Evolutionary conservation across 2,797 vertebrate species (phyloP).

Genomic region (Macropodus opercularis): DNA sequence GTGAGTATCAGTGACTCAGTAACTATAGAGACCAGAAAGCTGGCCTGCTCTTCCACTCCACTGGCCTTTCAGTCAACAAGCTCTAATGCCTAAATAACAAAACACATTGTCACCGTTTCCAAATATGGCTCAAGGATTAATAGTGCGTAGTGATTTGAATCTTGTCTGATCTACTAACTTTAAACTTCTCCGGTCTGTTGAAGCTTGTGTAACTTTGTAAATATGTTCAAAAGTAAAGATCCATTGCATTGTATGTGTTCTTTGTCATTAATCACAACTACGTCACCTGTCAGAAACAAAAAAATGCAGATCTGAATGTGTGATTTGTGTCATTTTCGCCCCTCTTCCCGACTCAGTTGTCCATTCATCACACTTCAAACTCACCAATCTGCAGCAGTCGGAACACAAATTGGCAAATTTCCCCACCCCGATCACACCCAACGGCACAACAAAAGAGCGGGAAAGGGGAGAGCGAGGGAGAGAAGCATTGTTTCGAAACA

Average conservation of each 20-base stretch:
- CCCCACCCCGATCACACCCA: constrained; percentile 41
- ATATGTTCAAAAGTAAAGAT: too few relatives aligned
- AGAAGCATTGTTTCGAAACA: constrained; percentile 50
- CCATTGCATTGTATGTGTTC: too few relatives aligned
- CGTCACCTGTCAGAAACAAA: constrained; percentile 26
- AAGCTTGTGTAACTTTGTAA: neutral
- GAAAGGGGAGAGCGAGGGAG: constrained; percentile 25
- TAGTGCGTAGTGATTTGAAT: too few relatives aligned
- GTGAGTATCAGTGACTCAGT: constrained; percentile 1
- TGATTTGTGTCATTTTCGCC: too few relatives aligned
- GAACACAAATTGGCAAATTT: constrained; percentile 45
- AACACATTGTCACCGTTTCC: neutral
- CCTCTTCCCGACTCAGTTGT: constrained; percentile 30
- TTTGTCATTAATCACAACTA: constrained; percentile 18
- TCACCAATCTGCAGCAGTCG: constrained; percentile 3
- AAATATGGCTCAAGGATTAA: neutral
- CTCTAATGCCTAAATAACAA: neutral
- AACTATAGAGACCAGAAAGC: constrained; percentile 4
- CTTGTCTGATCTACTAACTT: neutral
- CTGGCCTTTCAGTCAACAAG: neutral
- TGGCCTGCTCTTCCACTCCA: neutral
- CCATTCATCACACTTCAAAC: constrained; percentile 35
- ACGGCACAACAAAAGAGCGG: constrained; percentile 34
- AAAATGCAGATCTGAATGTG: too few relatives aligned
- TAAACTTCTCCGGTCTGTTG: neutral